Percentiles rank a stretch among this genome's conserved stretches.
These are phyloP conservation scores for Porites lutea DNA, from an alignment of 64 coral and sea anemone species.

Conservation along the genomic window DNA sequence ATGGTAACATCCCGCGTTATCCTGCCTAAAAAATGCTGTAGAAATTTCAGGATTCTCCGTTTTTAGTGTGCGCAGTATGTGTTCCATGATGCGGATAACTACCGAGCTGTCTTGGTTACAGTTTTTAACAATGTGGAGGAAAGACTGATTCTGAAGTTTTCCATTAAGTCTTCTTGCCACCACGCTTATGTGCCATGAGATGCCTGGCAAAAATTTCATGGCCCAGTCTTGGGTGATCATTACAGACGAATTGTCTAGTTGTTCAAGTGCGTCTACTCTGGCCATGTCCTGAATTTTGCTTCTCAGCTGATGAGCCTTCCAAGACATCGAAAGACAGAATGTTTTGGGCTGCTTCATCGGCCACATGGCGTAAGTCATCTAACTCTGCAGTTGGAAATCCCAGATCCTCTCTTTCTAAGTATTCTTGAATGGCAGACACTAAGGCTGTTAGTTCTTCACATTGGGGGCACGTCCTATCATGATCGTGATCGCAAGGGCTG, in stretches of 20 bases:
- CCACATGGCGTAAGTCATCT: too few relatives aligned
- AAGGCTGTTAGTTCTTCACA: neutral
- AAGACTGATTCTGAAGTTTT: neutral
- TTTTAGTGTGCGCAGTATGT: neutral
- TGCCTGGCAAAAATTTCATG: conserved; percentile 54
- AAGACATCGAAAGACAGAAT: too few relatives aligned
- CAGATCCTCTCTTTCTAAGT: too few relatives aligned
- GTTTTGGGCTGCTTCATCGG: too few relatives aligned
- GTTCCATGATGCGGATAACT: conserved; percentile 1
- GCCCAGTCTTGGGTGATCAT: conserved; percentile 49
- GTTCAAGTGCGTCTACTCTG: conserved; percentile 29
- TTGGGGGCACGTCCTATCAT: conserved; percentile 17
- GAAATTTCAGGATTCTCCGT: neutral
- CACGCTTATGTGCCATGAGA: conserved; percentile 32
- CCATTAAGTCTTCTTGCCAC: neutral
- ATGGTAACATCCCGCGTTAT: conserved; percentile 11
- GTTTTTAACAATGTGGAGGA: conserved; percentile 29
- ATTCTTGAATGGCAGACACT: too few relatives aligned
- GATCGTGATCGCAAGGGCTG: neutral
- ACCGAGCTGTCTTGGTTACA: conserved; percentile 31
- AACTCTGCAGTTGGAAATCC: too few relatives aligned
- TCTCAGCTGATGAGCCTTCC: too few relatives aligned
- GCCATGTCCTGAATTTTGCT: conserved; percentile 26
- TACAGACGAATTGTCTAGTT: conserved; percentile 10
- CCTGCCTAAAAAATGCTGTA: neutral